phyloP scores from a whole-genome alignment of 1,140 invertebrate genomes.

The Heliconius nattereri region DNA sequence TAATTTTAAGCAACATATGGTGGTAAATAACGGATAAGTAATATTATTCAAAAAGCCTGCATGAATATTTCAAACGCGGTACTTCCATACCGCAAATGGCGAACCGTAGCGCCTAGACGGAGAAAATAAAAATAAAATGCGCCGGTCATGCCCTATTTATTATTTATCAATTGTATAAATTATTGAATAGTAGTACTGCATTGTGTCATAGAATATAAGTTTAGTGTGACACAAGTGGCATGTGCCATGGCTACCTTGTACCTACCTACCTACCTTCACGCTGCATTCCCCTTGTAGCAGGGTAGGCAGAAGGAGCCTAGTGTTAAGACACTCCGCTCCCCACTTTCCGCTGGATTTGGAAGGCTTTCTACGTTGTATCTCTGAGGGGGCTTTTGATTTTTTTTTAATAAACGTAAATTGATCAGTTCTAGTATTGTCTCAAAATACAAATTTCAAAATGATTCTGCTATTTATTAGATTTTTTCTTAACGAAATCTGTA shows the following conservation, averaged over 20 bases:
- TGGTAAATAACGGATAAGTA: background rate
- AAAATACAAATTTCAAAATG: no score
- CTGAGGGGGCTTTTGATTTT: no score
- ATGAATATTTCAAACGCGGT: slow-evolving; percentile 25
- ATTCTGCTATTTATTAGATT: no score
- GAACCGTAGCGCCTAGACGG: slow-evolving; percentile 29
- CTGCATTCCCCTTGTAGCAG: no score
- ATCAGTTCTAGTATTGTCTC: no score
- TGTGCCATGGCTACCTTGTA: background rate
- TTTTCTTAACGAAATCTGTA: no score
- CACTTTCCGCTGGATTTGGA: no score
- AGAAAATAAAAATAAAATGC: slow-evolving; percentile 51
- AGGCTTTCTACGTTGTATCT: no score
- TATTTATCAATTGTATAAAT: slow-evolving; percentile 80
- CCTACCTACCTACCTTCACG: no score
- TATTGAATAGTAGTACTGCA: slow-evolving; percentile 56
- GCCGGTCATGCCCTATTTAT: slow-evolving; percentile 55
- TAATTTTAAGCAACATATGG: background rate
- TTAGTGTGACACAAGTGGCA: background rate
- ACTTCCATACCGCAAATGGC: slow-evolving; percentile 30
- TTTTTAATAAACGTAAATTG: no score
- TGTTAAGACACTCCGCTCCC: no score
- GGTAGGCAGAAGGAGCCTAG: no score
- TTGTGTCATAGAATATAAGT: slow-evolving; percentile 1
- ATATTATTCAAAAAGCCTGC: slow-evolving; percentile 5